phyloP scores from a whole-genome alignment of 2,113 vertebrate species.

The Mobula hypostoma region DNA sequence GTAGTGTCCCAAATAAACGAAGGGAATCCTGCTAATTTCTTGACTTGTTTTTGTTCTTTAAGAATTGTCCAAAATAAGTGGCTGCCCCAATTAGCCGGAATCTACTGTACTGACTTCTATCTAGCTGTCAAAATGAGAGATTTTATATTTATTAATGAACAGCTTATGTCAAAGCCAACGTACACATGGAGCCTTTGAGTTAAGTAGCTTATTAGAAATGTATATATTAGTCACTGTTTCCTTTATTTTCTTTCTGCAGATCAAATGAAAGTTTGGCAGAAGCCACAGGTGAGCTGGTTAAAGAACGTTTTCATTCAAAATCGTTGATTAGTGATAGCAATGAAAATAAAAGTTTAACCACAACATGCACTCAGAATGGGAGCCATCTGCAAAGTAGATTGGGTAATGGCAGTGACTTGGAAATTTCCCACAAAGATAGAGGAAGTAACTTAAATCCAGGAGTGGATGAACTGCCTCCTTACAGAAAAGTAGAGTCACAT shows the following conservation, averaged over 20 bases:
- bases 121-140: neutral
- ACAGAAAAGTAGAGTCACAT: too few relatives aligned
- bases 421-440: constrained; percentile 55
- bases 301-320: constrained; percentile 61
- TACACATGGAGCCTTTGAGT: neutral
- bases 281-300: constrained; percentile 61
- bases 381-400: constrained; percentile 48
- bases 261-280: constrained; percentile 67
- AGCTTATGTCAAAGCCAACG: neutral
- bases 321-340: constrained; percentile 60
- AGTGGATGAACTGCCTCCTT: too few relatives aligned
- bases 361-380: constrained; percentile 56
- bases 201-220: neutral
- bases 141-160: neutral
- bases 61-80: too few relatives aligned
- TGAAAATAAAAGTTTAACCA: constrained; percentile 53
- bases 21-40: too few relatives aligned
- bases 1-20: too few relatives aligned
- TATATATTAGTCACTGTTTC: neutral
- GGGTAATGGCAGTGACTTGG: constrained; percentile 51
- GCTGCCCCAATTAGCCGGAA: too few relatives aligned
- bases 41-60: too few relatives aligned
- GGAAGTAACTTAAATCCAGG: constrained; percentile 54
- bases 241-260: constrained; percentile 49
- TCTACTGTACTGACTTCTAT: neutral